These are phyloP conservation scores for Dicyrtoma fusca DNA, from an alignment of 2,888 invertebrate species.

Conservation along the genomic window DNA sequence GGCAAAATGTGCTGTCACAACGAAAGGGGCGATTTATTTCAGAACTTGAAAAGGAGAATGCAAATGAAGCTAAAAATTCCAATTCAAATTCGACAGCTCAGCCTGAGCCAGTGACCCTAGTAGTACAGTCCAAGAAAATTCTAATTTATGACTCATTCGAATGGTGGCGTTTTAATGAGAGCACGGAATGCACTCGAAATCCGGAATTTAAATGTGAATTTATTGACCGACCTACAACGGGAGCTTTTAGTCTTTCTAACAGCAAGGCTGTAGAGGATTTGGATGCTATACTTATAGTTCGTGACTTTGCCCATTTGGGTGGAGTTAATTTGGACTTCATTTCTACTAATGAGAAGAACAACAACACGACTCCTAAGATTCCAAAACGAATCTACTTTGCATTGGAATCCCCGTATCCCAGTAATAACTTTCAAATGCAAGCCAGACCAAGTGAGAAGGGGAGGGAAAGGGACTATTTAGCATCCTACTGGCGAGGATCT, in stretches of 20 bases:
- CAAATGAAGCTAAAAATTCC: too few relatives aligned
- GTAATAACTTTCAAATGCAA: too few relatives aligned
- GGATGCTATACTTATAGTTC: conserved; percentile 13
- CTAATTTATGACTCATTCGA: conserved; percentile 3
- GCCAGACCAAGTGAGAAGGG: too few relatives aligned
- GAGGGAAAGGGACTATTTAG: conserved; percentile 7
- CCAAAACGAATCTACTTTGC: conserved; percentile 15
- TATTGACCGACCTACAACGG: background rate
- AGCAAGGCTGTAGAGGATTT: background rate
- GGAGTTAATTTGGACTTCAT: background rate
- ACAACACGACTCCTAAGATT: background rate
- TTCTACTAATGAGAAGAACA: too few relatives aligned
- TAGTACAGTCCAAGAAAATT: background rate
- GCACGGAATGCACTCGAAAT: background rate
- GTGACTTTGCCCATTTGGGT: conserved; percentile 19
- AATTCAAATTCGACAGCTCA: too few relatives aligned
- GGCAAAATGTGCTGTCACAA: background rate
- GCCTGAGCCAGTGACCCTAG: background rate
- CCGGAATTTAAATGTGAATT: conserved; percentile 1
- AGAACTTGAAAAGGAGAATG: background rate
- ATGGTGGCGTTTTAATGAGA: conserved; percentile 1
- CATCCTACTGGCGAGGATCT: conserved; percentile 32
- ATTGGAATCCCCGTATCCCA: conserved; percentile 13
- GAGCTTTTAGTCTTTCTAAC: background rate
- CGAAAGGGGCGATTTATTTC: too few relatives aligned